Conservation (phyloP, 1,140 invertebrate species). For the Pentalonia nigronervosa region DNA sequence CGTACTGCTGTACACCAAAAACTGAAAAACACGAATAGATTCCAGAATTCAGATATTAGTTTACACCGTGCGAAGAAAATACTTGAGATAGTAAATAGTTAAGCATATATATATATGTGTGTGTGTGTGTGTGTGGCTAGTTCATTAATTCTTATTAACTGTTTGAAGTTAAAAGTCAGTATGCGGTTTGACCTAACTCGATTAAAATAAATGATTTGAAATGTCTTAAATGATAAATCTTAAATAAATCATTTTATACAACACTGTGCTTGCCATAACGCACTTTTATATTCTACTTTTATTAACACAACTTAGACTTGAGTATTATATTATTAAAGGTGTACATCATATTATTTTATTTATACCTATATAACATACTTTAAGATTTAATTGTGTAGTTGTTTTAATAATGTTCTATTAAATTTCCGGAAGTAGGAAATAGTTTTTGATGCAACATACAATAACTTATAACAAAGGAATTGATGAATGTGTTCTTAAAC, state of each 20-base stretch:
- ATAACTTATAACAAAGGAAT: too few species aligned
- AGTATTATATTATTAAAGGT: too few species aligned
- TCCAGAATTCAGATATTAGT: background rate
- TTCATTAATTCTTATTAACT: background rate
- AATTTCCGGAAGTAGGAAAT: too few species aligned
- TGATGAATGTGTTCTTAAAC: too few species aligned
- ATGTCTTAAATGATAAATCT: background rate
- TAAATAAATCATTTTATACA: background rate
- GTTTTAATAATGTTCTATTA: too few species aligned
- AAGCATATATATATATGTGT: too few species aligned
- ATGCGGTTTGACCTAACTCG: background rate
- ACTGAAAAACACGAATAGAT: background rate
- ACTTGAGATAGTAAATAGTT: background rate
- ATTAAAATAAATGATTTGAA: background rate
- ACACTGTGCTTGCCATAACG: background rate
- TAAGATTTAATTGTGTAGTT: too few species aligned
- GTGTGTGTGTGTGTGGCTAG: too few species aligned
- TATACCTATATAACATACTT: too few species aligned
- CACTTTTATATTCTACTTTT: background rate
- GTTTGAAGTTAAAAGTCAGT: background rate
- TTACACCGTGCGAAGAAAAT: background rate
- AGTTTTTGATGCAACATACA: too few species aligned
- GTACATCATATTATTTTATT: too few species aligned
- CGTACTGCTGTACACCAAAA: background rate
- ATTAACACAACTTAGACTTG: background rate